phyloP scores from a whole-genome alignment of 2,113 vertebrate genomes.

The Anseranas semipalmata region DNA sequence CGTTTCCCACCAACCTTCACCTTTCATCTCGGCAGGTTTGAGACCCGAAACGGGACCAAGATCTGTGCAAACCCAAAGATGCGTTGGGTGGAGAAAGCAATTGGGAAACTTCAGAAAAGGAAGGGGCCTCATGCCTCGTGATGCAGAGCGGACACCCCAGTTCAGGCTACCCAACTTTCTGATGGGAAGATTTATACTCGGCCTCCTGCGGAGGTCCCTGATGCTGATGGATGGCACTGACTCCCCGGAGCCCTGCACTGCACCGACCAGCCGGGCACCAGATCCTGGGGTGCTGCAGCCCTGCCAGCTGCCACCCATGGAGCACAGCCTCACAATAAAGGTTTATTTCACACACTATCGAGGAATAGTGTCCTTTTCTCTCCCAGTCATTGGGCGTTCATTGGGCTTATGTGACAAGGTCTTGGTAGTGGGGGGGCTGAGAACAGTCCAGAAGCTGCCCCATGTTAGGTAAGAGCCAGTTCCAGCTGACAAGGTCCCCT shows the following conservation, averaged over 20 bases:
- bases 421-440: too few relatives aligned
- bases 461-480: too few relatives aligned
- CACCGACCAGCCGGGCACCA: neutral
- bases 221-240: neutral
- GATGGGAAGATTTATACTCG: neutral
- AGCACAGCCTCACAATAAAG: neutral
- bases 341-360: neutral
- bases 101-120: fast-evolving
- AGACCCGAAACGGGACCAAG: neutral
- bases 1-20: neutral
- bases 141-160: neutral
- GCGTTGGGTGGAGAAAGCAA: neutral
- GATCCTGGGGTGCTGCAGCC: neutral
- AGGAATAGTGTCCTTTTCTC: neutral
- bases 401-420: neutral
- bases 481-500: too few relatives aligned
- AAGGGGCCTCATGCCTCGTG: fast-evolving
- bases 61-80: neutral
- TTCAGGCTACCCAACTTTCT: neutral
- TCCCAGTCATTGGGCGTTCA: neutral
- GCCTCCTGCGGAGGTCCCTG: neutral
- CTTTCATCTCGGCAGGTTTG: neutral
- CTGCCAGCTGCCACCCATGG: neutral
- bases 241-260: fast-evolving
- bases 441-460: too few relatives aligned